Base-by-base conservation (phyloP, 2,797 vertebrate species). In the Vultur gryphus region DNA sequence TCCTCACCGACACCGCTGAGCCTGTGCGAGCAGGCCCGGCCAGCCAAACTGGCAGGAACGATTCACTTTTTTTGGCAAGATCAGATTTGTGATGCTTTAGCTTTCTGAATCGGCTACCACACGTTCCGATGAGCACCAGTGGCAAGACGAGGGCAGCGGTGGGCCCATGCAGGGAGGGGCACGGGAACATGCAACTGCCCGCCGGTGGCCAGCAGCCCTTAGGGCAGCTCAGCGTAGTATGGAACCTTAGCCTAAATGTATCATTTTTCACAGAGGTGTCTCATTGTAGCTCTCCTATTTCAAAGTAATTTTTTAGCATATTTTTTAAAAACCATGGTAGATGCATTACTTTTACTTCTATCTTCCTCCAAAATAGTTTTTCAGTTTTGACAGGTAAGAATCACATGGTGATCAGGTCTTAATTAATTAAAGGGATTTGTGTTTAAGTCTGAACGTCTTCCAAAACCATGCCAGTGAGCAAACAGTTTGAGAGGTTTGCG, bases 1-100 rank as follows among this genome's bases (percentile, higher is more conserved):
- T 77, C 35, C 69, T 52, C 73, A 67, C 18, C 0, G 0, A 4
- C 64, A 39, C 25, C 6, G 3, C 28, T 0, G 0, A 52, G 55
- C 55, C 9, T 1, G 12, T 10, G 37, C 4, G 23, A 67, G 78
- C 35, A 49, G 15, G 16, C 23, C 52, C 5, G 5, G 66, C 4
- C 72, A 57, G 41, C 65, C 37, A 43, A 33, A 66, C 14, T 2
- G 35, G 17, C 29, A 61, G 46, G 39, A 41, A 80, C 4, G 0
- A 57, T 11, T 41, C 37, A 13, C 15, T 39, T 65, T 10, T 28
- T 18, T 43, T 31, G 26, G 43, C 39, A 46, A n/a, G 43, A 57
- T 61, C 41, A 18, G 29, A n/a, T n/a, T 23, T 4, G 20, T 6
- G 25, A 61, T 31, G n/a, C 7, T 69, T 52, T 26, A 65, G 18